Percentiles rank a stretch among this genome's conserved stretches.
phyloP scores from a whole-genome alignment of 2,888 invertebrate species.

The Dolomedes plantarius region DNA sequence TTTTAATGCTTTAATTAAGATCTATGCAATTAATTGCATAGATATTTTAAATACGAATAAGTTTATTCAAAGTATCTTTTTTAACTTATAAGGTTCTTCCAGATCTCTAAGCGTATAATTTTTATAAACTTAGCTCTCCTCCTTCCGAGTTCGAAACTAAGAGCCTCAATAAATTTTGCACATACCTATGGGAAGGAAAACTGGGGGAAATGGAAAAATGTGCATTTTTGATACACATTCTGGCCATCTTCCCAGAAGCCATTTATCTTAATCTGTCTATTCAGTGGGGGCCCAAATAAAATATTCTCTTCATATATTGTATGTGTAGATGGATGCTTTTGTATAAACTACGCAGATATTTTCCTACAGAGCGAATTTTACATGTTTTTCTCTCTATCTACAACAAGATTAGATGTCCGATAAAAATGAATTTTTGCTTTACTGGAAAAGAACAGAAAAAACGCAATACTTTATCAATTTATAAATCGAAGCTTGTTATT shows the following conservation, averaged over 20 bases:
- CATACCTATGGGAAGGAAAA: neutral
- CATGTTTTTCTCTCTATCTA: constrained; percentile 27
- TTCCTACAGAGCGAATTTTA: neutral
- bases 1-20: no score
- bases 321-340: constrained; percentile 6
- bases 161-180: neutral
- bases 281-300: constrained; percentile 17
- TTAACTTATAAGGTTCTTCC: no score
- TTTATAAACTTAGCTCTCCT: no score
- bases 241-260: constrained; percentile 36
- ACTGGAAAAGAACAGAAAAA: neutral
- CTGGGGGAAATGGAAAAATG: neutral
- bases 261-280: constrained; percentile 56
- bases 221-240: neutral
- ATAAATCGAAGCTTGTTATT: neutral
- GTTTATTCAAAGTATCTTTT: no score
- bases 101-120: no score
- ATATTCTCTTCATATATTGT: constrained; percentile 6
- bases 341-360: constrained; percentile 13
- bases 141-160: no score
- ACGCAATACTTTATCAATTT: neutral
- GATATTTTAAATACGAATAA: no score
- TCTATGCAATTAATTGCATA: no score
- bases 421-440: constrained; percentile 13
- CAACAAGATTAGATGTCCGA: constrained; percentile 18